Evolutionary conservation across 2,797 vertebrate species (phyloP).

Genomic region (Amblyopsis hoosieri): DNA sequence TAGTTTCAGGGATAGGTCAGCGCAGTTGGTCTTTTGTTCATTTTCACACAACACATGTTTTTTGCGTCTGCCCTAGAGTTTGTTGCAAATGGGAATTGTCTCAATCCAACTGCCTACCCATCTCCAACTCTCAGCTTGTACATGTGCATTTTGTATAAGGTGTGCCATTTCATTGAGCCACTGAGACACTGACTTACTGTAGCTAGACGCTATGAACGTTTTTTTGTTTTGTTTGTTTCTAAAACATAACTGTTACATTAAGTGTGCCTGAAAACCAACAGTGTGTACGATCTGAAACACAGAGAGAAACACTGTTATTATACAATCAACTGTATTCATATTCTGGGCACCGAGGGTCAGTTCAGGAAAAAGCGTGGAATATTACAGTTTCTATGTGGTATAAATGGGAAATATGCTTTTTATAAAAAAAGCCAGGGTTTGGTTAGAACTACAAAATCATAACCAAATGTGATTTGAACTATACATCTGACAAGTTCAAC

Average conservation of each 20-base stretch:
- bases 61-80: slow-evolving; percentile 46
- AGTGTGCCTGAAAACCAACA: slow-evolving; percentile 91
- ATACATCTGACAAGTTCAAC: slow-evolving; percentile 39
- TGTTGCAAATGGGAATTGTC: not conserved
- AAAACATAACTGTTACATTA: slow-evolving; percentile 82
- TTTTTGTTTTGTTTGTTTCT: slow-evolving; percentile 57
- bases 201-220: slow-evolving; percentile 76
- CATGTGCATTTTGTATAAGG: slow-evolving; percentile 68
- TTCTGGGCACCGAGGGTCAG: slow-evolving; percentile 65
- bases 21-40: slow-evolving; percentile 31
- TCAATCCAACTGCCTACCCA: slow-evolving; percentile 31
- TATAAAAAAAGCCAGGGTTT: slow-evolving; percentile 36
- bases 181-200: slow-evolving; percentile 81
- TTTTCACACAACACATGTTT: slow-evolving; percentile 41
- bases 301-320: slow-evolving; percentile 77
- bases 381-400: slow-evolving; percentile 27
- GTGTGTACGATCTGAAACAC: slow-evolving; percentile 62
- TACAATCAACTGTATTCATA: slow-evolving; percentile 75
- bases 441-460: not conserved
- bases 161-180: slow-evolving; percentile 57
- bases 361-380: slow-evolving; percentile 26
- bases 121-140: slow-evolving; percentile 56
- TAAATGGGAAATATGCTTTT: slow-evolving; percentile 24
- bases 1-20: slow-evolving; percentile 43
- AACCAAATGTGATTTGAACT: slow-evolving; percentile 17